Base-by-base conservation (phyloP, 2,888 invertebrate genomes). In the Monopis laevigella region DNA sequence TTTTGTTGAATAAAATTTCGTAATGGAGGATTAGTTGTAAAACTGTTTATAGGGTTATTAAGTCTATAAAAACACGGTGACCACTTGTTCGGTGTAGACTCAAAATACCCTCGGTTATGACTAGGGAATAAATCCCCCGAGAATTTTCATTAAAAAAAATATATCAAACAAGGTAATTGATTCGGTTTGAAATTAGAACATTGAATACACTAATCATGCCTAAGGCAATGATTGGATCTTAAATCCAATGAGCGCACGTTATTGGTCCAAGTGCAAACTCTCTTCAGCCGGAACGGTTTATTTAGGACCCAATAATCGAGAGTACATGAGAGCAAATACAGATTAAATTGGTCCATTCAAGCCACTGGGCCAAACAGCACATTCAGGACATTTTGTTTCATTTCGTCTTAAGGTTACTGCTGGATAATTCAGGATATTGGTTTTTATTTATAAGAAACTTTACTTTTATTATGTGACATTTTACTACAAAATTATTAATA, bases 241-340 rank as follows among this genome's bases (percentile, higher is more conserved):
- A 52, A 50, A 56, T 49, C 53, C 55, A 58, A 59, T 65, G 59
- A 54, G 51, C 52, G 47, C 65, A 65, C 54, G 54, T 59, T 65
- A 66, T 67, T 66, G 64, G 64, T 49, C 48, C 49, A 52, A 54
- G 51, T 50, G 55, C 62, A 71, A 71, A 68, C 65, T 65, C 65
- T 65, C 54, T 53, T 55, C 48, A 48, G 48, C 48, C 52, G 51
- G 51, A 64, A 65, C 55, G 58, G 72, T 75, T 75, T 75, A 54
- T 65, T 73, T 68, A 73, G 74, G 72, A 61, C 63, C 51, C 50
- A 48, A 53, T 46, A 55, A 61, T 39, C 13, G 39, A 28, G 17
- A 24, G 18, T 18, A 27, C 55, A 55, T 51, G 46, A 52, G 55
- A 52, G 56, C 56, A 54, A 61, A 55, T 63, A 54, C 54, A 62